A percentile compares a stretch with the other conserved stretches of the same genome.
phyloP scores from a whole-genome alignment of 2,888 invertebrate species.

The Branchipolynoe longqiensis region DNA sequence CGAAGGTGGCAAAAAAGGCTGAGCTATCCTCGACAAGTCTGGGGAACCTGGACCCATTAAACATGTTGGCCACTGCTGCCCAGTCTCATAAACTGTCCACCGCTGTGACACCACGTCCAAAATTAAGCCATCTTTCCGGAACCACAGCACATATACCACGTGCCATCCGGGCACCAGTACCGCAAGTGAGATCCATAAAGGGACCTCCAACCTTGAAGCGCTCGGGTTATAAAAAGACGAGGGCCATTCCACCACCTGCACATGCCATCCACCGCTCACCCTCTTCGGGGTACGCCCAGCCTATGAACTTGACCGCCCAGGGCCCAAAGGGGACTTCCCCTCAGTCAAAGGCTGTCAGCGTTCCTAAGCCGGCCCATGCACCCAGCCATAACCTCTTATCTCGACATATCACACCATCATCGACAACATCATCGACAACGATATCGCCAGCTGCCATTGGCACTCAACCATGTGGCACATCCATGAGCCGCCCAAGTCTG shows the following conservation, averaged over 20 bases:
- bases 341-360: neutral
- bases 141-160: neutral
- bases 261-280: neutral
- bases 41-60: neutral
- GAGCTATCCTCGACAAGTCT: neutral
- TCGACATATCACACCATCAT: neutral
- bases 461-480: no score
- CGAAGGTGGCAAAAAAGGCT: conserved; percentile 2
- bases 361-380: neutral
- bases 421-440: neutral
- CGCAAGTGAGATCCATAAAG: neutral
- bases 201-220: conserved; percentile 23
- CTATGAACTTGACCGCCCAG: neutral
- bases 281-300: neutral
- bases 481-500: no score
- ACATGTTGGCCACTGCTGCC: conserved; percentile 22
- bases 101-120: neutral
- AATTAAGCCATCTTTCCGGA: neutral
- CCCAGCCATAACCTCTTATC: neutral
- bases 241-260: neutral
- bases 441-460: no score
- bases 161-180: neutral
- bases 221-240: neutral
- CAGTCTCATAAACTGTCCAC: conserved; percentile 2
- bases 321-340: neutral